Evolutionary conservation across 2,888 invertebrate genomes (phyloP).

Genomic region (Tetropium fuscum): DNA sequence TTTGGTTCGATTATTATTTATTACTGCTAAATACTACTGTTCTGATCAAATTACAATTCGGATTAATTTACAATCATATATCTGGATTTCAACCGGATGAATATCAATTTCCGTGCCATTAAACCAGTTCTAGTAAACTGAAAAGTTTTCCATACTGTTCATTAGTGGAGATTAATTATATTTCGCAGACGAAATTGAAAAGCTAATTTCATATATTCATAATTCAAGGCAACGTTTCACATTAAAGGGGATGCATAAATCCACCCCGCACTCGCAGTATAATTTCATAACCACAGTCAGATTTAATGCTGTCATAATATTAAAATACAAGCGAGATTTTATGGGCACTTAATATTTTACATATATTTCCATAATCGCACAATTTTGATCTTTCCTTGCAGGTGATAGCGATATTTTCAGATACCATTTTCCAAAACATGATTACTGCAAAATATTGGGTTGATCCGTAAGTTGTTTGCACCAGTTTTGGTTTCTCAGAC

Average conservation of each 20-base stretch:
- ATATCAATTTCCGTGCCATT: slow-evolving; percentile 1
- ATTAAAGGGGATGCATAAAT: slow-evolving; percentile 10
- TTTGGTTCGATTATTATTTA: no score
- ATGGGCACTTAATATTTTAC: slow-evolving; percentile 14
- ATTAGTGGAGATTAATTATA: slow-evolving; percentile 17
- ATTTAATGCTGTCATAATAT: slow-evolving; percentile 18
- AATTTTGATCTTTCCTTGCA: no score
- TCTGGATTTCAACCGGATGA: no score
- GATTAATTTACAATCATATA: no score
- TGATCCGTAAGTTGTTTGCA: no score
- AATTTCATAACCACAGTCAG: slow-evolving; percentile 14
- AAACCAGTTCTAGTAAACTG: not conserved
- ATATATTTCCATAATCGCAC: slow-evolving; percentile 17
- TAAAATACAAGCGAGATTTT: slow-evolving; percentile 20
- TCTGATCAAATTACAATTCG: no score
- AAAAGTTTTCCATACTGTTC: slow-evolving; percentile 13
- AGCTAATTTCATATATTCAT: slow-evolving; percentile 11
- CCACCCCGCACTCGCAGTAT: not conserved
- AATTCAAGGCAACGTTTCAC: not conserved
- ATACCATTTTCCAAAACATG: not conserved
- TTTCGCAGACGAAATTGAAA: slow-evolving; percentile 2
- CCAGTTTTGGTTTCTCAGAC: no score
- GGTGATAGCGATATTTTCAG: no score
- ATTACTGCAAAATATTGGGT: no score
- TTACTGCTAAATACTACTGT: no score